Percentiles rank a stretch among this genome's conserved stretches.
Conservation (phyloP, 2,797 vertebrate species). For the Sebastes paucispinis region DNA sequence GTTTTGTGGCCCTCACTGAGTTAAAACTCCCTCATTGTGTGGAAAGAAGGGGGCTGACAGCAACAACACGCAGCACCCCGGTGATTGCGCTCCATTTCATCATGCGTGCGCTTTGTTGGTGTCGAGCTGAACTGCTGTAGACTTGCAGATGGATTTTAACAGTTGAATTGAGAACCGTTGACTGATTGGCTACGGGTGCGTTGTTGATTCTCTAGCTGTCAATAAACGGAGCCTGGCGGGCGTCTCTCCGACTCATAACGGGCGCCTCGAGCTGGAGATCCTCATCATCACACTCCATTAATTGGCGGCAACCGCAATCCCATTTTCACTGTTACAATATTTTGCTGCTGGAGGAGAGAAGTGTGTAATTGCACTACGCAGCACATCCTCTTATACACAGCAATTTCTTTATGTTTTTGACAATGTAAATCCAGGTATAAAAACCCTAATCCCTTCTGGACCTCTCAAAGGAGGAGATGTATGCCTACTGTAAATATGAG, state of each 20-base stretch:
- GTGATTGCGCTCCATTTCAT: conserved; percentile 74
- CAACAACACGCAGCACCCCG: conserved; percentile 16
- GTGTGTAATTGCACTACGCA: conserved; percentile 19
- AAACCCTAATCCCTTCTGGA: neutral
- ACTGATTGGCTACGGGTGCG: conserved; percentile 40
- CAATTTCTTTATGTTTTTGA: conserved; percentile 26
- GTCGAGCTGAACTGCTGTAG: conserved; percentile 31
- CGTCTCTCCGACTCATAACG: neutral
- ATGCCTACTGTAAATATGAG: neutral
- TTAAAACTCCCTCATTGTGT: conserved; percentile 27
- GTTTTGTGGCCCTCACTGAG: conserved; percentile 33
- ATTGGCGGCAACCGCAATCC: conserved; percentile 25
- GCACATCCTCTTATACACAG: neutral
- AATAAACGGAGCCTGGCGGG: conserved; percentile 31
- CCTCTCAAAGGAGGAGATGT: neutral
- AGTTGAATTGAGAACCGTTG: conserved; percentile 41
- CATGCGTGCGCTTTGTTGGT: conserved; percentile 59
- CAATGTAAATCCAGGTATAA: conserved; percentile 13
- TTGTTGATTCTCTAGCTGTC: conserved; percentile 45
- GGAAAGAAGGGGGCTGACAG: conserved; percentile 46
- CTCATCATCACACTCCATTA: conserved; percentile 21
- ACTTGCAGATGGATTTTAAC: conserved; percentile 55
- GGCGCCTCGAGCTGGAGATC: conserved; percentile 20
- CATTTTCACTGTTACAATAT: conserved; percentile 13
- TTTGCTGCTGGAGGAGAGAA: neutral